Base-by-base conservation (phyloP, 2,113 vertebrate species). In the Mellivora capensis region DNA sequence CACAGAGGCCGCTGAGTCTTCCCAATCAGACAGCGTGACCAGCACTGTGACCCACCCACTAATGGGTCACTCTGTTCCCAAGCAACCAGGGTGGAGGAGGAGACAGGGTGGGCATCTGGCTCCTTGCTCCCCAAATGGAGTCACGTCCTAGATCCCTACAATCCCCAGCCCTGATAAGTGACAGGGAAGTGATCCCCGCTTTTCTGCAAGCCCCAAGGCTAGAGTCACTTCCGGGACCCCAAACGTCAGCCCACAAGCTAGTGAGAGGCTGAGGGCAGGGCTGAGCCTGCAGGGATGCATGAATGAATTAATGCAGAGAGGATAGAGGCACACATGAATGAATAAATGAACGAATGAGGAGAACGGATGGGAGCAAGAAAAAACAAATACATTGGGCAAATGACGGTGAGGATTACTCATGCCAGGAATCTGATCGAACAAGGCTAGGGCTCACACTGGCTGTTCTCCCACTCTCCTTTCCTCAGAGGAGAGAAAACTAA, bases 121-220 rank as follows among this genome's bases (percentile, higher is more conserved):
- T 11, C 71, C 42, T 4, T 0, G 12, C 61, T 49, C 21, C n/a
- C 67, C 37, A 74, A n/a, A 13, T 39, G 29, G 74, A 67, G 15
- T 7, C 44, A 44, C 0, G 9, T 9, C 44, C 15, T 14, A 9
- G 47, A 18, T 34, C 52, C 84, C 91, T 18, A 69, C 11, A 31
- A 57, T 23, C 39, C 34, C 89, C 67, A 49, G 21, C 9, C 62
- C 20, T 34, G 67, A 74, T 21, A 37, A 11, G 34, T 61, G 3
- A 4, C 2, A 0, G 18, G 62, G 54, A 61, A 31, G 21, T 39
- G 31, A n/a, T 25, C 5, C 7, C 47, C 0, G 20, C 31, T 17
- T 79, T 91, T 29, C 79, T 61, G 34, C 17, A 59, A 59, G 15
- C 44, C 74, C 52, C 67, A 34, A 31, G 34, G 20, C 23, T 72